Evolutionary conservation across 2,113 vertebrate species (phyloP).

Genomic region (Lepisosteus oculatus): DNA sequence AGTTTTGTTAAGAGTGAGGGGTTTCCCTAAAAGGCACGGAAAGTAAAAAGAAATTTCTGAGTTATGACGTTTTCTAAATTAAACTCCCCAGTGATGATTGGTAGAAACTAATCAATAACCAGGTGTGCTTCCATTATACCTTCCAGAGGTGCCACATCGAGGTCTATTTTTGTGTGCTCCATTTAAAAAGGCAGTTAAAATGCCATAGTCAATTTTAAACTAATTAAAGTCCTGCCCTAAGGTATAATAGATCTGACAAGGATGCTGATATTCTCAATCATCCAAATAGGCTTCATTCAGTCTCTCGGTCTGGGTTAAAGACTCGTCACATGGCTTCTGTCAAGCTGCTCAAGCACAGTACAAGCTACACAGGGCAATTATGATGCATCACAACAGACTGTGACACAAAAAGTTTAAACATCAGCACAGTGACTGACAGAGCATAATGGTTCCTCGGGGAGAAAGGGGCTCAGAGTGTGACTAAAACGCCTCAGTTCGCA

Average conservation of each 20-base stretch:
- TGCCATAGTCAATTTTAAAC: neutral
- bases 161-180: neutral
- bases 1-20: no score
- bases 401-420: neutral
- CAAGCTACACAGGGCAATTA: neutral
- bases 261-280: neutral
- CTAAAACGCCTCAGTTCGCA: no score
- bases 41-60: no score
- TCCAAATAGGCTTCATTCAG: neutral
- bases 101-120: neutral
- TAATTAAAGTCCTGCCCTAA: neutral
- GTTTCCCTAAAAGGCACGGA: no score
- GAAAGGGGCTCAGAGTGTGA: neutral
- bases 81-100: slow-evolving; percentile 1
- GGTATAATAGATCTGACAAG: neutral
- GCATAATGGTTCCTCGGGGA: neutral
- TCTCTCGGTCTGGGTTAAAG: neutral
- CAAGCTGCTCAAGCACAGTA: neutral
- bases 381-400: neutral
- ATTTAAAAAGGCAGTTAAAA: neutral
- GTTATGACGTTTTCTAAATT: no score
- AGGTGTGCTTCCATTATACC: slow-evolving; percentile 10
- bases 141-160: neutral
- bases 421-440: neutral
- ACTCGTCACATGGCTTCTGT: neutral